Evolutionary conservation across 2,888 invertebrate species (phyloP).

Genomic region (Zygothrica quintamaculata): DNA sequence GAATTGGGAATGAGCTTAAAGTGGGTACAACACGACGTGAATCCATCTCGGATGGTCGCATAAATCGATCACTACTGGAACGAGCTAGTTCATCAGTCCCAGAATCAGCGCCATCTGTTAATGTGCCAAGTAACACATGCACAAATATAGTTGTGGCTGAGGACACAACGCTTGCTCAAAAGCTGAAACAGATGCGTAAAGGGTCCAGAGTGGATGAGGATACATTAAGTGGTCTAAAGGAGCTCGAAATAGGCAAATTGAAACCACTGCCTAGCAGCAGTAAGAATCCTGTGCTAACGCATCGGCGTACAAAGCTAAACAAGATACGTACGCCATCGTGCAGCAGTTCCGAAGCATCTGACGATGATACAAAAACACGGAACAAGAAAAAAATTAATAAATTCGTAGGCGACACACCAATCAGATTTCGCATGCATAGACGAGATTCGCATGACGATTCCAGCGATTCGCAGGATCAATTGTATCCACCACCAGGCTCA

Average conservation of each 20-base stretch:
- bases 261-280: conserved; percentile 77
- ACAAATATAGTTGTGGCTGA: conserved; percentile 85
- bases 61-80: conserved; percentile 89
- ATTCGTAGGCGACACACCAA: conserved; percentile 86
- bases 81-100: conserved; percentile 69
- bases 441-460: conserved; percentile 94
- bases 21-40: conserved; percentile 88
- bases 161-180: conserved; percentile 74
- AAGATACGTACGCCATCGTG: conserved; percentile 93
- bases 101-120: conserved; percentile 66
- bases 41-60: conserved; percentile 91
- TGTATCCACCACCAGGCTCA: conserved; percentile 79
- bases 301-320: conserved; percentile 88
- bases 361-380: conserved; percentile 91
- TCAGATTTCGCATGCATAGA: conserved; percentile 87
- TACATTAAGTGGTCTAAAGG: conserved; percentile 77
- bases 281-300: conserved; percentile 84
- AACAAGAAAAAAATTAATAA: conserved; percentile 92
- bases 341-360: conserved; percentile 97
- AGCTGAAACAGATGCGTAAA: conserved; percentile 79
- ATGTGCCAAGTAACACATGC: conserved; percentile 86
- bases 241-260: conserved; percentile 82
- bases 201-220: conserved; percentile 63
- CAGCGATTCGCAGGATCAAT: conserved; percentile 92
- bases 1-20: conserved; percentile 86